A percentile compares a stretch with the other conserved stretches of the same genome.
phyloP scores from a whole-genome alignment of 2,797 vertebrate genomes.

The Channa striata region DNA sequence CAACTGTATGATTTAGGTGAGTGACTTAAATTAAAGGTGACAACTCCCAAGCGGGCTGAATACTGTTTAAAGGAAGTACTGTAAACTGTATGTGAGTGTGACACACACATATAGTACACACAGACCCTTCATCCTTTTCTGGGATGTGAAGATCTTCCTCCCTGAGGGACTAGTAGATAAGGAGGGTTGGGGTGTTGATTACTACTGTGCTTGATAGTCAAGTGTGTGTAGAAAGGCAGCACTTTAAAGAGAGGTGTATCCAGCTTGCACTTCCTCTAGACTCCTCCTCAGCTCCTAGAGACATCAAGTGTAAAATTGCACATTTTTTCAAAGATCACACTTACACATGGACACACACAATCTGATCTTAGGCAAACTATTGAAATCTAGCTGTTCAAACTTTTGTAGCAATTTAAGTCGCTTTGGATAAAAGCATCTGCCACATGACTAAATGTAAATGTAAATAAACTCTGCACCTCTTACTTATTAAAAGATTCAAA shows the following conservation, averaged over 20 bases:
- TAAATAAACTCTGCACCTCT: neutral
- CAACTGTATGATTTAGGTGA: too few relatives aligned
- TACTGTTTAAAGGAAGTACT: too few relatives aligned
- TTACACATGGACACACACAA: slow-evolving; percentile 10
- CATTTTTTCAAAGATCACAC: slow-evolving; percentile 62
- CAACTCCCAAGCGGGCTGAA: too few relatives aligned
- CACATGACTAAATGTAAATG: too few relatives aligned
- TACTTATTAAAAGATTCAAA: neutral
- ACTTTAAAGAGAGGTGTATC: slow-evolving; percentile 68
- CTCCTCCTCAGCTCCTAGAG: slow-evolving; percentile 62
- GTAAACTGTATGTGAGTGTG: neutral
- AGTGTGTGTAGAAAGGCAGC: slow-evolving; percentile 45
- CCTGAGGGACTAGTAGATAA: slow-evolving; percentile 68
- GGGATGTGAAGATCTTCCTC: slow-evolving; percentile 67
- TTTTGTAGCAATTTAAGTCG: neutral
- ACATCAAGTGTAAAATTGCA: slow-evolving; percentile 83
- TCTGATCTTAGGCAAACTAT: slow-evolving; percentile 10
- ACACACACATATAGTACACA: slow-evolving; percentile 14
- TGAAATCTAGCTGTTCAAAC: slow-evolving; percentile 1
- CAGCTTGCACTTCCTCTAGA: slow-evolving; percentile 53
- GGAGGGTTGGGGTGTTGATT: slow-evolving; percentile 79
- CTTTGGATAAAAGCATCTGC: too few relatives aligned
- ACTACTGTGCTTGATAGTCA: slow-evolving; percentile 70
- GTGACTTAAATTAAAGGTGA: too few relatives aligned
- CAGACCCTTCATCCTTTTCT: slow-evolving; percentile 46